Evolutionary conservation across 1,140 invertebrate species (phyloP), one percentile per base, ranked within the genome.

Genomic region (Ruditapes philippinarum): DNA sequence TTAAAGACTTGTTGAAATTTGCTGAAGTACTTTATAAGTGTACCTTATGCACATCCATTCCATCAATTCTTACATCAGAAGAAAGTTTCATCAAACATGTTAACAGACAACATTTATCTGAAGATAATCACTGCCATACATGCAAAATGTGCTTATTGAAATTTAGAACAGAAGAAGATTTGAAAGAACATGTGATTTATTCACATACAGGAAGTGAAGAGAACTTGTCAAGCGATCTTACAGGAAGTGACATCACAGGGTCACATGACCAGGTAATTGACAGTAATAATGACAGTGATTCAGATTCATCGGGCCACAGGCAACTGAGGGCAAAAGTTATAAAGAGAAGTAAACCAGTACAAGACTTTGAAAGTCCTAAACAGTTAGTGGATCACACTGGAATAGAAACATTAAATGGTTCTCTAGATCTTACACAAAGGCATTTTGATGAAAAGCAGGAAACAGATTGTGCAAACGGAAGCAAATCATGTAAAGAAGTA

Each of bases 11-110:
- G n/a, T 92, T 92, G 88, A 90, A 91, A 62, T 95, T 93, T 91
- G 94, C 94, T 0, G 94, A 95, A 85, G 90, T 95, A 40, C 81
- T 95, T 2, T 95, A 95, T 89, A 95, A 95, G 70, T 95, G 94
- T 76, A 92, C 91, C 1, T 78, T 95, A 28, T 95, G 94, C 45
- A 95, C 91, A 1, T 91, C 91, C 25, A 62, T 95, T 60, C 94
- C 94, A 9, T 94, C 93, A 4, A 94, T 95, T 62, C 65, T 94
- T 28, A 94, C 94, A 0, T 94, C 93, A 14, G 85, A 92, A 79
- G 82, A 89, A 1, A 94, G 91, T 73, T 95, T 95, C 79, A 74
- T 93, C 0, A 31, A 62, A 11, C 94, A 95, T 86, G 91, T 95
- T 14, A 89, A 88, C 28, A 83, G 91, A 49, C 90, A 91, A n/a